These are phyloP conservation scores for Ciconia stormi DNA, from an alignment of 2,113 vertebrate genomes.

Conservation along the genomic window DNA sequence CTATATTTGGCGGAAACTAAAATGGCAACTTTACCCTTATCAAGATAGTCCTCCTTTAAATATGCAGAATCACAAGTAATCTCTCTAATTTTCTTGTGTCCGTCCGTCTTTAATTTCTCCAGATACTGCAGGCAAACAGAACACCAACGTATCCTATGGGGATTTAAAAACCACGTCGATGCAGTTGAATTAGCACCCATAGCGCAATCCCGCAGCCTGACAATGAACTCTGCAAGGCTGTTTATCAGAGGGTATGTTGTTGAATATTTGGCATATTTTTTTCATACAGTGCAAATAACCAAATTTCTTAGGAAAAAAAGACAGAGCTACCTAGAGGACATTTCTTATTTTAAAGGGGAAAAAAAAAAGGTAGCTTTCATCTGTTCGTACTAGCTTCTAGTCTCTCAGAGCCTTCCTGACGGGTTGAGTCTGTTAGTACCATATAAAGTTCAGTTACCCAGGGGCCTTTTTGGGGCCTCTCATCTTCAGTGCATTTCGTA, in stretches of 20 bases:
- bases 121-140: conserved; percentile 79
- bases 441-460: neutral
- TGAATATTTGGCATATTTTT: conserved; percentile 72
- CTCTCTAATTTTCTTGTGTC: conserved; percentile 80
- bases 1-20: conserved; percentile 52
- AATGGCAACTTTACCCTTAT: conserved; percentile 53
- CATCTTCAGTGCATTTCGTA: neutral
- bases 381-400: neutral
- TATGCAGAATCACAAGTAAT: conserved; percentile 72
- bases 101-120: conserved; percentile 78
- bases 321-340: neutral
- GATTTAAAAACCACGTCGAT: conserved; percentile 74
- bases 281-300: conserved; percentile 49
- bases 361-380: neutral
- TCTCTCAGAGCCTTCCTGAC: neutral
- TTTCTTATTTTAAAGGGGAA: neutral
- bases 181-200: conserved; percentile 76
- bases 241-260: conserved; percentile 74
- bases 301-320: neutral
- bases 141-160: conserved; percentile 71
- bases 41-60: conserved; percentile 67
- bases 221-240: conserved; percentile 78
- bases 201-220: conserved; percentile 74
- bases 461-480: neutral
- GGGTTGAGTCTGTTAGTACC: neutral